phyloP scores from a whole-genome alignment of 2,888 invertebrate species.

The Ophion slaviceki region DNA sequence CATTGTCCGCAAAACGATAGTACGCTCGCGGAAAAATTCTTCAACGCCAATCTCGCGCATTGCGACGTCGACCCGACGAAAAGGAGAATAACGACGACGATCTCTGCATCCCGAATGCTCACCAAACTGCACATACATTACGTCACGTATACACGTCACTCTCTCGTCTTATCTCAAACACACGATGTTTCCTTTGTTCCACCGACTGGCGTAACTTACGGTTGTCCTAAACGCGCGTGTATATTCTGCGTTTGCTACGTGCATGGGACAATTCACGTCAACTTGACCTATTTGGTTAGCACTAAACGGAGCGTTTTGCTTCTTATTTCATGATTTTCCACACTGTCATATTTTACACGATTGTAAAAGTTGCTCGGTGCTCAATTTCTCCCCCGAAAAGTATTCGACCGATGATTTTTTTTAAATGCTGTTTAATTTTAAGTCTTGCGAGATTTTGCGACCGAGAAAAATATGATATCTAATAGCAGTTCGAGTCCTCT shows the following conservation, averaged over 20 bases:
- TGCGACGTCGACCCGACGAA: conserved; percentile 24
- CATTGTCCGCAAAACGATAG: background rate
- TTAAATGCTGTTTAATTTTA: background rate
- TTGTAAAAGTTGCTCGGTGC: background rate
- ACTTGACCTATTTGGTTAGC: conserved; percentile 1
- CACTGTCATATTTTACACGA: background rate
- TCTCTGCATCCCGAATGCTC: conserved; percentile 39
- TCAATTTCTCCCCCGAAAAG: background rate
- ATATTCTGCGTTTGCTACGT: conserved; percentile 13
- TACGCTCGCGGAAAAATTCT: conserved; percentile 40
- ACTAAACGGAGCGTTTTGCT: background rate
- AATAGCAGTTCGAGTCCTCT: too few species aligned
- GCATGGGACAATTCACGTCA: conserved; percentile 15
- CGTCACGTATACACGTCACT: conserved; percentile 62
- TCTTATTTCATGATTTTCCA: background rate
- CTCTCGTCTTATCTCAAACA: conserved; percentile 61
- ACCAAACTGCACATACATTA: conserved; percentile 41
- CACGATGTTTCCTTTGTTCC: conserved; percentile 62
- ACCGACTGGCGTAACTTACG: conserved; percentile 52
- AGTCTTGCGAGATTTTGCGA: too few species aligned
- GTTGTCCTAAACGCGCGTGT: conserved; percentile 34
- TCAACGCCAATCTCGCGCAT: conserved; percentile 44
- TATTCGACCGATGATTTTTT: background rate
- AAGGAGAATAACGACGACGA: conserved; percentile 33
- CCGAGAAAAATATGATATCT: too few species aligned